These are phyloP conservation scores for Girardia tigrina DNA, from an alignment of 2,888 invertebrate species.

Conservation along the genomic window DNA sequence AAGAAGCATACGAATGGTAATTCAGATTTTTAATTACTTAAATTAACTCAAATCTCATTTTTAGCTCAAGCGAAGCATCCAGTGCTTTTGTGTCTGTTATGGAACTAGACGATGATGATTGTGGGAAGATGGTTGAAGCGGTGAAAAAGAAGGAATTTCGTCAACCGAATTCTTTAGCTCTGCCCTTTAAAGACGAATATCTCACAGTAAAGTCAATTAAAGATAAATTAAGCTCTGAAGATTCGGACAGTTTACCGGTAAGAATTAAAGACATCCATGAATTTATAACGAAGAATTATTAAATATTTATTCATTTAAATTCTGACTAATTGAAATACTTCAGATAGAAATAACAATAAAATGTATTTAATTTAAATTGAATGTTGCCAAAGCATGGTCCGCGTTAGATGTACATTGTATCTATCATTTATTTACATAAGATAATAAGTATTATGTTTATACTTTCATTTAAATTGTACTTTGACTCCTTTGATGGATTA, in stretches of 20 bases:
- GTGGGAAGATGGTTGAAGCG: neutral
- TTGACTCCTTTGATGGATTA: no score
- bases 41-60: neutral
- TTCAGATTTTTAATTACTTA: neutral
- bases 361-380: no score
- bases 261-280: no score
- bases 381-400: no score
- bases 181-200: slow-evolving; percentile 13
- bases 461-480: no score
- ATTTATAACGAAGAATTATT: no score
- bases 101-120: neutral
- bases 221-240: neutral
- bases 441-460: no score
- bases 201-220: neutral
- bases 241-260: neutral
- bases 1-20: neutral
- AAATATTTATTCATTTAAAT: no score
- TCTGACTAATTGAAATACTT: no score
- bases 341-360: no score
- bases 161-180: neutral
- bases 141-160: neutral
- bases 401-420: no score
- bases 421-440: no score
- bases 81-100: slow-evolving; percentile 3
- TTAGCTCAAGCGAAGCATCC: neutral